These are phyloP conservation scores for Pteria penguin DNA, from an alignment of 2,888 invertebrate species.

Conservation along the genomic window DNA sequence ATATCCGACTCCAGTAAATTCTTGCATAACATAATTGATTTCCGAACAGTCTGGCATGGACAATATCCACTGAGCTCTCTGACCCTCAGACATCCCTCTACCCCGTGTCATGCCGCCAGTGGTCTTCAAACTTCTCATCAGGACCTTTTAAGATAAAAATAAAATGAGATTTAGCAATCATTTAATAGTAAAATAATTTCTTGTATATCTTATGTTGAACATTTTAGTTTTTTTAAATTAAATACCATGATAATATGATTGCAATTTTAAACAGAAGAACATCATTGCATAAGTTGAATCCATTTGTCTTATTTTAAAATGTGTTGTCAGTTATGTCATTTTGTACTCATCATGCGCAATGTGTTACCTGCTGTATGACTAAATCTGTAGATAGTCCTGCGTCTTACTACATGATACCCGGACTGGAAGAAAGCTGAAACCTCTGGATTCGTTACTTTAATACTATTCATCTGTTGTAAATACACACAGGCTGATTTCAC, in stretches of 20 bases:
- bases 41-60: constrained; percentile 47
- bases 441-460: constrained; percentile 31
- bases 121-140: constrained; percentile 59
- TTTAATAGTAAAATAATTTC: no score
- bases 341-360: no score
- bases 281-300: no score
- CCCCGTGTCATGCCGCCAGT: constrained; percentile 52
- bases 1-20: constrained; percentile 39
- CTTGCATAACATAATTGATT: constrained; percentile 46
- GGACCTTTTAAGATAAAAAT: constrained; percentile 55
- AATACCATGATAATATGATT: no score
- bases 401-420: constrained; percentile 41
- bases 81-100: constrained; percentile 41
- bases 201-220: no score
- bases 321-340: no score
- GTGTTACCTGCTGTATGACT: not conserved
- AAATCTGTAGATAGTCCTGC: constrained; percentile 40
- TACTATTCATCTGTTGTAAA: constrained; percentile 25
- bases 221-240: no score
- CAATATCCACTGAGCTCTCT: constrained; percentile 38
- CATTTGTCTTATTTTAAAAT: no score
- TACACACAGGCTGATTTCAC: constrained; percentile 30
- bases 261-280: no score
- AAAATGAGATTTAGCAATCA: no score
- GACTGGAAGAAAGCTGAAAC: constrained; percentile 35